phyloP scores from a whole-genome alignment of 2,113 vertebrate genomes.

The Alligator mississippiensis region DNA sequence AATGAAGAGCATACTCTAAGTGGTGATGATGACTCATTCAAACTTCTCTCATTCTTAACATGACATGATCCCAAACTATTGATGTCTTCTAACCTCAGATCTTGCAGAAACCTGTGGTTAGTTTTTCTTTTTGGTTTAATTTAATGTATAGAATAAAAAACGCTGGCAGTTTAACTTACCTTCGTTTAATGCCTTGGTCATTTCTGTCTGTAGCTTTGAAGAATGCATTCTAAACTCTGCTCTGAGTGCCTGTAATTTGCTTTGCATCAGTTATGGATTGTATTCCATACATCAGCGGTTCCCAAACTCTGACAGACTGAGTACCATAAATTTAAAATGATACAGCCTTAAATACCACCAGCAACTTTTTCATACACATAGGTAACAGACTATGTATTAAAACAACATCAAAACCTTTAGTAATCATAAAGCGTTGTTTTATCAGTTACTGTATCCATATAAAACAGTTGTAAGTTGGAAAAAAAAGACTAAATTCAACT shows the following conservation, averaged over 20 bases:
- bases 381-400: too few species aligned
- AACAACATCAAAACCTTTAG: too few species aligned
- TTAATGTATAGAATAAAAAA: not conserved
- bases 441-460: too few species aligned
- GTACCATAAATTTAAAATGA: too few species aligned
- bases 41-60: not conserved
- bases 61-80: not conserved
- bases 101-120: not conserved
- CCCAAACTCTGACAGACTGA: too few species aligned
- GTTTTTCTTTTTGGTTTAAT: not conserved
- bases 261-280: not conserved
- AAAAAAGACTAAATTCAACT: too few species aligned
- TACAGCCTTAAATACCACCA: too few species aligned
- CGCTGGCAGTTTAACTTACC: not conserved
- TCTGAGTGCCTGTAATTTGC: not conserved
- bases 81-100: not conserved
- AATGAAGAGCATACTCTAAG: not conserved
- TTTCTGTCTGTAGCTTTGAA: not conserved
- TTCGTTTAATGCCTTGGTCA: not conserved
- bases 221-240: not conserved
- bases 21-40: not conserved
- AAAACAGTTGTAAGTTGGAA: too few species aligned
- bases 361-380: too few species aligned
- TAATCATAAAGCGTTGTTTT: too few species aligned
- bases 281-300: not conserved